Evolutionary conservation across 2,113 vertebrate species (phyloP), one percentile per base, ranked within the genome.

Genomic region (Eudyptes chrysolophus): DNA sequence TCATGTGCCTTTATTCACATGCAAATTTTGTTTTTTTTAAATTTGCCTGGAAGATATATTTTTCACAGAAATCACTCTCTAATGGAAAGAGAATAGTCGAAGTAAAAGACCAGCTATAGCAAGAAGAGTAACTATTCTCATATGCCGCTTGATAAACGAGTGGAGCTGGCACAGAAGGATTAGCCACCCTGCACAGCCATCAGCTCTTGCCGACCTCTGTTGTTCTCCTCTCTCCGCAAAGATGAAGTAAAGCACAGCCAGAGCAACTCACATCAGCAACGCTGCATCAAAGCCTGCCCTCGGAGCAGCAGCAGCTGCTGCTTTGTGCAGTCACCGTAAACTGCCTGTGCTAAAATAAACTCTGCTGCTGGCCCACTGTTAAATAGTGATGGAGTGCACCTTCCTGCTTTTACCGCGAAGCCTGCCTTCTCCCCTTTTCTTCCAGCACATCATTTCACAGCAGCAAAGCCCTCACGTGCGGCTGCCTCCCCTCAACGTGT

Each of bases 321-420:
- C 72, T 40, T 26, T 29, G 29, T 5, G 25, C 18, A 4, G 13
- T 9, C 57, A 25, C 40, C 5, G 2, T 10, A 7, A 79, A 46
- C 36, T 11, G 24, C 4, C 40, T 2, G 21, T 30, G 8, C 36
- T 9, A 29, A 17, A 55, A 49, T 3, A 25, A 54, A 29, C 24
- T 68, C 70, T 26, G 72, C 60, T 14, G 61, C 18, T 25, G 40
- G n/a, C 44, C 55, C 42, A 11, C 58, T 22, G 11, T 57, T 61
- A 21, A n/a, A 22, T 0, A 54, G 38, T 10, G 4, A 21, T 0
- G 20, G 30, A 21, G 21, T 1, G 1, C 27, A 32, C 6, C 3
- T 27, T 57, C 48, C 32, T 1, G 1, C 7, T 48, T 32, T 54
- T 26, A 32, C 7, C 8, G 38, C 10, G 4, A 40, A 51, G 30